Conservation (phyloP, 2,797 vertebrate species). For the Syndactyla subalaris region DNA sequence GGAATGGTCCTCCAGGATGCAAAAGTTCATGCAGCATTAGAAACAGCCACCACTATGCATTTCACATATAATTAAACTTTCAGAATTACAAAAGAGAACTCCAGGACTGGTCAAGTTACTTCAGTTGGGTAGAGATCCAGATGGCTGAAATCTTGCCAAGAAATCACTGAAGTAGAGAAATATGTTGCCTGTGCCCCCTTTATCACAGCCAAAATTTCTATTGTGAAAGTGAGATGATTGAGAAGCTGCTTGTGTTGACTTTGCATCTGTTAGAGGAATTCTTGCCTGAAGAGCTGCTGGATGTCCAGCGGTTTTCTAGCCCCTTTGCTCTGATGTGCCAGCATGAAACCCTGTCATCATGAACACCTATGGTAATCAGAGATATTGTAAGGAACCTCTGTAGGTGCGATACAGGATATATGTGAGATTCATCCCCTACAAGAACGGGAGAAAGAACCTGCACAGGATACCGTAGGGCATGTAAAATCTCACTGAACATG, state of each 20-base stretch:
- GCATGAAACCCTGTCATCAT: neutral
- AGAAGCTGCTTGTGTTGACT: neutral
- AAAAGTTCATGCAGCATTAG: neutral
- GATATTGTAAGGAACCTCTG: neutral
- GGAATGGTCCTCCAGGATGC: neutral
- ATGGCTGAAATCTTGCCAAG: neutral
- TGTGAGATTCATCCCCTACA: neutral
- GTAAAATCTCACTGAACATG: neutral
- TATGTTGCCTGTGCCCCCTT: neutral
- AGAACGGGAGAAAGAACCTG: neutral
- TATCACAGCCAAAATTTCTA: neutral
- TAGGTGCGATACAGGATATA: neutral
- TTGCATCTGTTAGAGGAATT: neutral
- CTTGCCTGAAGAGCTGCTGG: neutral
- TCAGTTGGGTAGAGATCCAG: neutral
- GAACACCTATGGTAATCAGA: neutral
- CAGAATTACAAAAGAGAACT: neutral
- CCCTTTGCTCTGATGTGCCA: neutral
- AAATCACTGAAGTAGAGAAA: neutral
- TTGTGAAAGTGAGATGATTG: neutral
- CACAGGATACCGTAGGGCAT: neutral
- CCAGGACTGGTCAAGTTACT: neutral
- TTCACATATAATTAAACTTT: neutral
- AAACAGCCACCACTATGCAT: neutral
- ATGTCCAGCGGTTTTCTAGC: neutral